A percentile compares a stretch with the other conserved stretches of the same genome.
These are phyloP conservation scores for Furnarius figulus DNA, from an alignment of 2,113 vertebrate genomes.

Conservation along the genomic window DNA sequence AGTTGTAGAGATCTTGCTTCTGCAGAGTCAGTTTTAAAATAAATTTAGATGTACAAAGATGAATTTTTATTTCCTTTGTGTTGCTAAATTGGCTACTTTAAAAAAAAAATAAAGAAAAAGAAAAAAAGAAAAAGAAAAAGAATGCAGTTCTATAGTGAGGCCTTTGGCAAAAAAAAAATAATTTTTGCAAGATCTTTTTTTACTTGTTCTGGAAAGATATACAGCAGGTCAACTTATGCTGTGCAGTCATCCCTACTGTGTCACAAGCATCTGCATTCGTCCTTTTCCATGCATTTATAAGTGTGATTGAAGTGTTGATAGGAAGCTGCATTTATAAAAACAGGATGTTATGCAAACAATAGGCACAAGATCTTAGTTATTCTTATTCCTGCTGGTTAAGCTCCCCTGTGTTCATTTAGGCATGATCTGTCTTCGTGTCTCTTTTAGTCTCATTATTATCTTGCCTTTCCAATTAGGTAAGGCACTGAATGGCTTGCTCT, in stretches of 20 bases:
- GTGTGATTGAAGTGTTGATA: slow-evolving; percentile 25
- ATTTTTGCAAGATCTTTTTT: not conserved
- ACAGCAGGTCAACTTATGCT: not conserved
- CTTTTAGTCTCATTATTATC: slow-evolving; percentile 46
- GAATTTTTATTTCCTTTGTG: slow-evolving; percentile 73
- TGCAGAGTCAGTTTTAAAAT: slow-evolving; percentile 68
- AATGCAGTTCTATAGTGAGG: not conserved
- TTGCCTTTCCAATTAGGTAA: not conserved
- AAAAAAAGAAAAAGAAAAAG: not conserved
- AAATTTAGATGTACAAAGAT: slow-evolving; percentile 75
- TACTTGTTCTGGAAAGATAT: not conserved
- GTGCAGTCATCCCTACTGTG: not conserved
- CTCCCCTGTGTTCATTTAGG: slow-evolving; percentile 46
- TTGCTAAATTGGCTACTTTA: slow-evolving; percentile 58
- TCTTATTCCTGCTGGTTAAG: slow-evolving; percentile 51
- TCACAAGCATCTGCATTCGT: not conserved
- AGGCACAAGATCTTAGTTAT: slow-evolving; percentile 4
- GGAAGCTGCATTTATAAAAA: slow-evolving; percentile 35
- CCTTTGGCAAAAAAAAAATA: not conserved
- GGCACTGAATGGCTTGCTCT: not conserved
- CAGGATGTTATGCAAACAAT: slow-evolving; percentile 7
- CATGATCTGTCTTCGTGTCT: slow-evolving; percentile 21
- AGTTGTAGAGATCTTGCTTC: slow-evolving; percentile 54
- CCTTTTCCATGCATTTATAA: not conserved
- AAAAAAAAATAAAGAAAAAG: not conserved